Evolutionary conservation across 2,113 vertebrate genomes (phyloP).

Genomic region (Microtus oregoni): DNA sequence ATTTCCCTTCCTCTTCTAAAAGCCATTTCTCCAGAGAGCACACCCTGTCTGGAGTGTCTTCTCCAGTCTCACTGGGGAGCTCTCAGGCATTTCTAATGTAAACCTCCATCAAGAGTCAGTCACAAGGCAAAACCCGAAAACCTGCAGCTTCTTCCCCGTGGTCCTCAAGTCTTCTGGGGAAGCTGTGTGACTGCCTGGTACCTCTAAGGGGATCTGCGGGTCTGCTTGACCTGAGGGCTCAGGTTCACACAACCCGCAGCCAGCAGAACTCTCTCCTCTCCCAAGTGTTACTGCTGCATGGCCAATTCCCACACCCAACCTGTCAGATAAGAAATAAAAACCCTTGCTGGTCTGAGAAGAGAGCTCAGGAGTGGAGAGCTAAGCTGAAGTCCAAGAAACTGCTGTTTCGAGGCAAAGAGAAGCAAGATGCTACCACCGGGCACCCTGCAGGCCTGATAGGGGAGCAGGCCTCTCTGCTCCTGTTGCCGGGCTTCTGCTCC

Average conservation of each 20-base stretch:
- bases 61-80: not conserved
- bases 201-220: not conserved
- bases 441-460: not conserved
- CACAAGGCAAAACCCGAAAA: conserved; percentile 31
- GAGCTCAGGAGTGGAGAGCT: not conserved
- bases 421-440: not conserved
- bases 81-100: not conserved
- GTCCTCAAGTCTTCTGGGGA: not conserved
- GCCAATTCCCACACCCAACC: not conserved
- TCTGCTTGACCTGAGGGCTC: not conserved
- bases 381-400: not conserved
- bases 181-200: not conserved
- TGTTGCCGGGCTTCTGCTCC: not conserved
- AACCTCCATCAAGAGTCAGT: conserved; percentile 22
- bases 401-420: not conserved
- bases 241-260: not conserved
- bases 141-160: not conserved
- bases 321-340: not conserved
- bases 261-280: not conserved
- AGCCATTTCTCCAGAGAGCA: conserved; percentile 28
- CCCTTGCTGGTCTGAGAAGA: not conserved
- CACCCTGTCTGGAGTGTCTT: not conserved
- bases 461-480: not conserved
- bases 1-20: not conserved
- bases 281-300: not conserved